Conservation (phyloP, 2,888 invertebrate genomes). For the Heliconius cydno region DNA sequence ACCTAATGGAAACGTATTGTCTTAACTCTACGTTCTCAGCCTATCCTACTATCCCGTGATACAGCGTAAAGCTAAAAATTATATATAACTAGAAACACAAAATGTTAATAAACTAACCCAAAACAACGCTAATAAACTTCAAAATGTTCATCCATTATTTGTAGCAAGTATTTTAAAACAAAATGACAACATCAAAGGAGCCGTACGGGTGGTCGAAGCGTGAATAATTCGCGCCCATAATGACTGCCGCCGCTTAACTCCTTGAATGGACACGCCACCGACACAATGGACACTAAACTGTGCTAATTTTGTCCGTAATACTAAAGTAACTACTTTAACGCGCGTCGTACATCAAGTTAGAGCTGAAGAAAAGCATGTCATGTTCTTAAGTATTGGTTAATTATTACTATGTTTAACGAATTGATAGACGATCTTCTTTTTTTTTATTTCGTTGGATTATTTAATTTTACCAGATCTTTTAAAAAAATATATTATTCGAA, state of each 20-base stretch:
- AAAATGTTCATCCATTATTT: neutral
- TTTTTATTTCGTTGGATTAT: neutral
- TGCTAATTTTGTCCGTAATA: neutral
- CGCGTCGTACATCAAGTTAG: neutral
- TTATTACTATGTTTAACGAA: neutral
- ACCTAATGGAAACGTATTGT: too few relatives aligned
- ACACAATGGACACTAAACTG: slow-evolving; percentile 43
- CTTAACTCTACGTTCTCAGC: too few relatives aligned
- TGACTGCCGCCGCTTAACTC: slow-evolving; percentile 7
- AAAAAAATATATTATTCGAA: too few relatives aligned
- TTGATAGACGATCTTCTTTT: neutral
- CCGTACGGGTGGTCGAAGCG: slow-evolving; percentile 31
- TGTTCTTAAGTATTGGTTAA: neutral
- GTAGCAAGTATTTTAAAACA: neutral
- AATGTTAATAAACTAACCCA: too few relatives aligned
- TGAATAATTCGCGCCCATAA: slow-evolving; percentile 29
- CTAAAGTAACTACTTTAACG: too few relatives aligned
- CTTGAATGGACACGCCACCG: slow-evolving; percentile 30
- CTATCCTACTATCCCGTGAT: too few relatives aligned
- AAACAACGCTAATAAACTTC: too few relatives aligned
- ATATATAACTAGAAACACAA: too few relatives aligned
- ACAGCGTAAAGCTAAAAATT: too few relatives aligned
- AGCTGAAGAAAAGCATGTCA: neutral
- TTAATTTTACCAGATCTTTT: too few relatives aligned
- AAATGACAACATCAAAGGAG: slow-evolving; percentile 1